These are phyloP conservation scores for Phataginus tricuspis DNA, from an alignment of 2,797 vertebrate genomes.

Conservation along the genomic window DNA sequence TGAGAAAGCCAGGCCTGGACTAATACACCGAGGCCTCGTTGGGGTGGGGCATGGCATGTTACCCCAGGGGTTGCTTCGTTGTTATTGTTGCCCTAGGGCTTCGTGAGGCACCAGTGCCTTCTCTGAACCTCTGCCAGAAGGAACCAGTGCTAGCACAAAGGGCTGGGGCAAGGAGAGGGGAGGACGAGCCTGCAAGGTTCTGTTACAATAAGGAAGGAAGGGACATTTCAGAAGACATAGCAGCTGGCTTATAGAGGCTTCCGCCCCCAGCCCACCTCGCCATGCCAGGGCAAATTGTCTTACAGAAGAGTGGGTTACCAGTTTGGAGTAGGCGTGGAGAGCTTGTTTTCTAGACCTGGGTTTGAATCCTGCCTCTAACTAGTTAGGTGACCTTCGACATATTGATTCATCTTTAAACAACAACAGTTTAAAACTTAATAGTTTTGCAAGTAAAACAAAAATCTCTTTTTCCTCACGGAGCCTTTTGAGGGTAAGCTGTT, in stretches of 20 bases:
- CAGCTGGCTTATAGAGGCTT: not conserved
- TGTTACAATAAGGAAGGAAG: not conserved
- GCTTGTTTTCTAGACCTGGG: not conserved
- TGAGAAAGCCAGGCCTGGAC: not conserved
- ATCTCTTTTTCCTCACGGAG: accelerated
- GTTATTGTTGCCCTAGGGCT: too few species aligned
- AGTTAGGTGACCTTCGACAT: not conserved
- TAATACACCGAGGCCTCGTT: not conserved
- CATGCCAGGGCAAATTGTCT: not conserved
- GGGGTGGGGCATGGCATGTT: not conserved
- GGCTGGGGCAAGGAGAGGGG: not conserved
- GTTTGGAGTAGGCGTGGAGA: not conserved
- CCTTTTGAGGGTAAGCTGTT: not conserved
- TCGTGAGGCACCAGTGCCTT: not conserved
- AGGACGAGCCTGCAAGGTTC: not conserved
- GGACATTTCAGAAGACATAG: not conserved
- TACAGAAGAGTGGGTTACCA: not conserved
- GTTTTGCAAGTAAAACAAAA: not conserved
- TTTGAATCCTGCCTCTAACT: not conserved
- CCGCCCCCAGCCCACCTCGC: not conserved
- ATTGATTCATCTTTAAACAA: not conserved
- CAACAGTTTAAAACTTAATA: not conserved
- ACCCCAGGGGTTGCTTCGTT: not conserved
- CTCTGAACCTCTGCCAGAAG: not conserved
- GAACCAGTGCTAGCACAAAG: not conserved